Evolutionary conservation across 2,113 vertebrate genomes (phyloP), one percentile per base, ranked within the genome.

Genomic region (Neolamprologus falcicula): DNA sequence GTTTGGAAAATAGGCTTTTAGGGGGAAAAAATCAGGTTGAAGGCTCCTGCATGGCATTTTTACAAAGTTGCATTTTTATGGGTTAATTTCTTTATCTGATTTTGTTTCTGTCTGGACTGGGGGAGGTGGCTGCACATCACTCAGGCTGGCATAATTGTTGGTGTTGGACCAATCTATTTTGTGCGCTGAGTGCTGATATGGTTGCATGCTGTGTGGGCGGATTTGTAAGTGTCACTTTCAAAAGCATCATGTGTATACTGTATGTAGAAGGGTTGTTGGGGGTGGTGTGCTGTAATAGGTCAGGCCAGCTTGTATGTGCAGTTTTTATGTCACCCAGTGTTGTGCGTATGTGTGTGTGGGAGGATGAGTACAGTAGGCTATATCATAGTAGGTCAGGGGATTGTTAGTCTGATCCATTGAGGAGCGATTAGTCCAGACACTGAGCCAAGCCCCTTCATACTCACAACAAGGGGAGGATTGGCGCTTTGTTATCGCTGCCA

Each of bases 381-480:
- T 90, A 90, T 93, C 88, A 89, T 93, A 94, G 92, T 94, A 91
- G 93, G 94, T 95, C 93, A 94, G 86, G 45, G 94, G 91, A 94
- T 94, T 95, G 93, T 93, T 93, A 88, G 91, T 95, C 93, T 95
- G 94, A 95, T 93, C 92, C 94, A 94, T 86, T 92, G 93, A 94
- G 88, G 88, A 88, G 92, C 21, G 93, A 95, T 95, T 95, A 95
- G 83, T 11, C 50, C 53, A 54, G 84, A 91, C 91, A 93, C 83
- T 90, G 93, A 93, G 91, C 76, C 16, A 42, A 84, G 82, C 83
- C 86, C 90, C 85, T 86, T 94, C 89, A 88, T 88, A 80, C 85
- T 31, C 63, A 87, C 83, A 89, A 87, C 57, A 66, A 88, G 79
- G 47, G 79, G 17, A 87, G 91, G 89, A 79, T 93, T 90, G 85